Evolutionary conservation across 2,113 vertebrate genomes (phyloP).

Genomic region (Syrrhaptes paradoxus): DNA sequence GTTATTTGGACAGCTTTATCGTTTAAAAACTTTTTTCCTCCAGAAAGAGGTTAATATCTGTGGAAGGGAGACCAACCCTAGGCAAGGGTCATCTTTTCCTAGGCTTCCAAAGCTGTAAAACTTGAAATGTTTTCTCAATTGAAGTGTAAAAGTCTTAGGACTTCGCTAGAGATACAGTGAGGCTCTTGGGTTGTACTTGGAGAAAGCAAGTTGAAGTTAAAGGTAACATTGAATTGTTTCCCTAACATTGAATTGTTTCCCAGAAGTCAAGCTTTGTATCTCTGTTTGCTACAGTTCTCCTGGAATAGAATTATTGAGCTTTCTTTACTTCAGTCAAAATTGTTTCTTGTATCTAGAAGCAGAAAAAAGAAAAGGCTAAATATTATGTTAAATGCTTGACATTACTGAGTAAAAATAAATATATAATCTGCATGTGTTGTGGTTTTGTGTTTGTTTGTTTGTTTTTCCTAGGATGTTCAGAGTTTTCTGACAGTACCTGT

Average conservation of each 20-base stretch:
- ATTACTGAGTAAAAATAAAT: neutral
- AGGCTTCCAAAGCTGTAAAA: neutral
- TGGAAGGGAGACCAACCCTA: neutral
- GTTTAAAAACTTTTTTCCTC: neutral
- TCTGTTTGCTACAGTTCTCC: neutral
- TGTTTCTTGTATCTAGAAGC: neutral
- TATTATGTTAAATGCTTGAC: neutral
- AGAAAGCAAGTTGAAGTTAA: neutral
- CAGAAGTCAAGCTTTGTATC: neutral
- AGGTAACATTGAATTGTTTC: neutral
- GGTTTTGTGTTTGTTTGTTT: neutral
- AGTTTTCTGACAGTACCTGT: conserved; percentile 57
- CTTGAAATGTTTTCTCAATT: neutral
- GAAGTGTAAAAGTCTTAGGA: neutral
- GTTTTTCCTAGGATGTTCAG: conserved; percentile 38
- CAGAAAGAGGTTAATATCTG: neutral
- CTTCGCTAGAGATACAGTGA: neutral
- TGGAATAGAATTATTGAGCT: neutral
- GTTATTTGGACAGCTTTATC: neutral
- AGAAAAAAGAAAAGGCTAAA: neutral
- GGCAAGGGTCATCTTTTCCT: neutral
- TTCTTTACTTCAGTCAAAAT: neutral
- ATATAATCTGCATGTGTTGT: neutral
- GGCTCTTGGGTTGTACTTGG: neutral
- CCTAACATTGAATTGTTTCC: neutral